Conservation (phyloP, 1,140 invertebrate genomes). For the Geopemphigus sp. region DNA sequence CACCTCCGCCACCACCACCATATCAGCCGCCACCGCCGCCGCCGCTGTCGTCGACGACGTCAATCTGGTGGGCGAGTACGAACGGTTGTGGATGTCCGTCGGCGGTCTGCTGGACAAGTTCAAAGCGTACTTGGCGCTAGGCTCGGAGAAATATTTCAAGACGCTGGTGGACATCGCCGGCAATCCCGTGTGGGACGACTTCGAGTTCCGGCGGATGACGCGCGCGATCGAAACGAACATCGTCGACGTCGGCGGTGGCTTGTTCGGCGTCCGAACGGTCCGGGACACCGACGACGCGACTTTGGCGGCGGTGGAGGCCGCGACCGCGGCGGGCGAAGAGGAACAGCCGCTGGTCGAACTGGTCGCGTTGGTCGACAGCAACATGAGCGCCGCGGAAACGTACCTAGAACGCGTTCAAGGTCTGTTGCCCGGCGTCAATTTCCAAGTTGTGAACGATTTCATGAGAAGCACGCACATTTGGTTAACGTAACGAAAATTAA, state of each 20-base stretch:
- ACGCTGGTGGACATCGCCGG: not conserved
- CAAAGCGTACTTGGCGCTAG: not conserved
- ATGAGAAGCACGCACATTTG: slow-evolving; percentile 30
- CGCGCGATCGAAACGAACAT: not conserved
- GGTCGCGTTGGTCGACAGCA: slow-evolving; percentile 32
- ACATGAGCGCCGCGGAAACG: slow-evolving; percentile 11
- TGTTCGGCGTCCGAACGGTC: not conserved
- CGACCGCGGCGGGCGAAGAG: too few relatives aligned
- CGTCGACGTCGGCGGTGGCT: not conserved
- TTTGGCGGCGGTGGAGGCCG: too few relatives aligned
- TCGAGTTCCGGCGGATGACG: not conserved
- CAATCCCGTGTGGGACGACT: slow-evolving; percentile 4
- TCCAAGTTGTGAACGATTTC: not conserved
- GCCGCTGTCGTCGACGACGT: not conserved
- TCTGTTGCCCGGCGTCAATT: not conserved
- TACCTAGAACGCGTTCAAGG: not conserved
- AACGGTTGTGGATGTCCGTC: slow-evolving; percentile 27
- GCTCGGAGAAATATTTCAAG: not conserved
- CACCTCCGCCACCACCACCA: too few relatives aligned
- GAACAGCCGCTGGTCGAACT: not conserved
- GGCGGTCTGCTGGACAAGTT: not conserved
- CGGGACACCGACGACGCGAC: not conserved
- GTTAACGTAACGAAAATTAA: too few relatives aligned
- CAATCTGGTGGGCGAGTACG: not conserved
- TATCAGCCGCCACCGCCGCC: too few relatives aligned